These are phyloP conservation scores for Achlya flavicornis DNA, from an alignment of 2,888 invertebrate species.

Conservation along the genomic window DNA sequence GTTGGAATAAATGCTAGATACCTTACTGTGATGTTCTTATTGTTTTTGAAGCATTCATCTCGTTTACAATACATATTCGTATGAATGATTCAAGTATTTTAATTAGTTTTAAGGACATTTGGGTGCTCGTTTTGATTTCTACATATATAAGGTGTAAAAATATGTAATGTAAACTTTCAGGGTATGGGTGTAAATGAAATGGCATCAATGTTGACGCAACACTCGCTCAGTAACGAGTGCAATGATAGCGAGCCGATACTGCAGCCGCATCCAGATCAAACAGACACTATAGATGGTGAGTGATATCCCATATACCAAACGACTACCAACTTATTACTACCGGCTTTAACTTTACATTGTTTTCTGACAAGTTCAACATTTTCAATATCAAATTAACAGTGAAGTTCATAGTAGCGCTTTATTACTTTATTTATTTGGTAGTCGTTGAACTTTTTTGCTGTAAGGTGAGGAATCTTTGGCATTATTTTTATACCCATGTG, in stretches of 20 bases:
- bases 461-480: slow-evolving; percentile 34
- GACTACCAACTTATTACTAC: slow-evolving; percentile 30
- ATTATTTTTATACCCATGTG: slow-evolving; percentile 18
- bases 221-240: slow-evolving; percentile 85
- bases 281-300: slow-evolving; percentile 91
- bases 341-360: not conserved
- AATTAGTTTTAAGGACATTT: not conserved
- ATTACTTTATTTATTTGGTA: slow-evolving; percentile 38
- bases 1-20: no score
- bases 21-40: no score
- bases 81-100: not conserved
- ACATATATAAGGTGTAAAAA: no score
- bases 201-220: slow-evolving; percentile 85
- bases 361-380: slow-evolving; percentile 21
- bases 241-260: slow-evolving; percentile 84
- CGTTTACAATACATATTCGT: no score
- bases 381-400: slow-evolving; percentile 28
- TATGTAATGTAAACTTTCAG: slow-evolving; percentile 62
- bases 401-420: not conserved
- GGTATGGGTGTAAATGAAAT: slow-evolving; percentile 86
- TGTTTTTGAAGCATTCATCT: no score
- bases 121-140: no score
- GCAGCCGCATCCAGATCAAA: slow-evolving; percentile 87
- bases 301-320: slow-evolving; percentile 30
- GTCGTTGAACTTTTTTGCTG: slow-evolving; percentile 30